phyloP scores from a whole-genome alignment of 2,797 vertebrate genomes.

The Sebastes minor region DNA sequence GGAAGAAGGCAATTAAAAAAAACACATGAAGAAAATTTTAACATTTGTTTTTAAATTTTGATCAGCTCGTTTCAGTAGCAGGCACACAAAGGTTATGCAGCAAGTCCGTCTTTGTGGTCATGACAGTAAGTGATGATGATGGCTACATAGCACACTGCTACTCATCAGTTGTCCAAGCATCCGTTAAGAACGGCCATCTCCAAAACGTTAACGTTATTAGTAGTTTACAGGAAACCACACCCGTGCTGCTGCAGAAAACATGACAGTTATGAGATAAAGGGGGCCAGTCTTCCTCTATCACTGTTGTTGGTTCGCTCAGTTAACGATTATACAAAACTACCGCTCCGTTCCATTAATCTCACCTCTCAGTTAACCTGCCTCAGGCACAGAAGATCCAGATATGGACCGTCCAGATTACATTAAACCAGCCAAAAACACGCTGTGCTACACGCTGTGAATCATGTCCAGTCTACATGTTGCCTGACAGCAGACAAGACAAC shows the following conservation, averaged over 20 bases:
- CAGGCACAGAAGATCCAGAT: not conserved
- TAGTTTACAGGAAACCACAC: slow-evolving; percentile 26
- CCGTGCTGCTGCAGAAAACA: not conserved
- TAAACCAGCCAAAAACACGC: not conserved
- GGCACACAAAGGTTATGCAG: not conserved
- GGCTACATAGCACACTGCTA: no score
- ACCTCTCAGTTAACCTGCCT: not conserved
- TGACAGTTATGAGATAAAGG: not conserved
- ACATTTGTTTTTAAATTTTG: not conserved
- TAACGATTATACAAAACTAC: not conserved
- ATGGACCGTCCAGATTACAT: not conserved
- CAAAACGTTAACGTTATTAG: not conserved
- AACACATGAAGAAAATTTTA: not conserved
- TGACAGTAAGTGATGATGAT: not conserved
- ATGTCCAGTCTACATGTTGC: not conserved
- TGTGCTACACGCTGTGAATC: not conserved
- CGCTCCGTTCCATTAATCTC: not conserved
- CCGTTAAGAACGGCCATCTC: not conserved
- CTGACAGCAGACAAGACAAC: not conserved
- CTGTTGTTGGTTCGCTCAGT: not conserved
- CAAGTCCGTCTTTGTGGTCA: not conserved
- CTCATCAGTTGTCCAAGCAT: not conserved
- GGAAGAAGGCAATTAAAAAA: not conserved
- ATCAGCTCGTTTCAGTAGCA: not conserved
- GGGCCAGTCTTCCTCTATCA: not conserved